Base-by-base conservation (phyloP, 92 coral and sea anemone genomes). In the Meandrina meandrites region DNA sequence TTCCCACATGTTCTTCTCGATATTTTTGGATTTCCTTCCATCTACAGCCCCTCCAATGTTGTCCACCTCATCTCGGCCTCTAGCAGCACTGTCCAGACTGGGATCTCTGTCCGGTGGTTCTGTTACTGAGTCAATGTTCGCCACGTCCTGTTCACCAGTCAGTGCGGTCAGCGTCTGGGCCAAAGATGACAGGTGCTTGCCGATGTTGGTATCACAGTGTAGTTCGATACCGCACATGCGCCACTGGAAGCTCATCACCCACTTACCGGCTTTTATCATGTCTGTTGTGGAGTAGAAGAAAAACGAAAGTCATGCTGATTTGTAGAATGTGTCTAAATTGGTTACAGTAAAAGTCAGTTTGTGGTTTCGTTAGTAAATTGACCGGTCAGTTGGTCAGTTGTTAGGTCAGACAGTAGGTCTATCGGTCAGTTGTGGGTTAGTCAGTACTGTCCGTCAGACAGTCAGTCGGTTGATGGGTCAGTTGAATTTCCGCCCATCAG, bases 171-270 rank as follows among this genome's bases (percentile, higher is more conserved):
- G 91, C 30, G 99, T 97, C 50, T 95, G 95, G 10, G 94, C 99
- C 84, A 97, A 87, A 21, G 98, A 91, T 37, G 96, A 93, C 82
- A 97, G 88, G 51, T 93, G 95, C 81, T 97, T 97, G 62, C 99
- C 99, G 30, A 97, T 97, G 79, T 92, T 95, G 57, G 96, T 97
- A 75, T 97, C 98, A 17, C 94, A 93, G 68, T 95, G 94, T 19
- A 97, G 88, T 68, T 97, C 97, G 75, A 97, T 93, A 68, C 99
- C 99, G 79, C 98, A 87, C 99, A 97, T 97, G 71, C 96, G 95
- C 99, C 99, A 97, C 40, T 93, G 98, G 57, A 97, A 86, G 28
- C 98, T 95, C 98, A 95, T 93, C 71, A 97, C 94, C 99, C 98
- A 95, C 77, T 97, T 97, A 37, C 98, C 99, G 19, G 99, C 98